Conservation (phyloP, 2,797 vertebrate species). For the Bovichtus diacanthus region DNA sequence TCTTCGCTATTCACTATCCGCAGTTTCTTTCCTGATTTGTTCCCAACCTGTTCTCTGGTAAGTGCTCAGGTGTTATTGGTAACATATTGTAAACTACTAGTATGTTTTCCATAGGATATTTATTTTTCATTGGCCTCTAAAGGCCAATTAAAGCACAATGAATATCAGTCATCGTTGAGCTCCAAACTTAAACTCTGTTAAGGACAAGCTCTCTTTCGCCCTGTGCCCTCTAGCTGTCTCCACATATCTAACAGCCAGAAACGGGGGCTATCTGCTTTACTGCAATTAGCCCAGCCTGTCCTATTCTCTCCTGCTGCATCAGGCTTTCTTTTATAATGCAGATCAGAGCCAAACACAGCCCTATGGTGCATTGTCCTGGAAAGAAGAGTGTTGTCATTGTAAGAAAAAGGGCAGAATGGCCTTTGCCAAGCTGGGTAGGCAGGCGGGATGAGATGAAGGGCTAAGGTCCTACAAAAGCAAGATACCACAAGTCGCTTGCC, state of each 20-base stretch:
- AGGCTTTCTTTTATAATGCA: conserved; percentile 66
- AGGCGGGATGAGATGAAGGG: conserved; percentile 52
- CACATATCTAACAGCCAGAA: neutral
- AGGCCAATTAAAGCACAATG: too few species aligned
- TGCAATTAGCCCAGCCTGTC: conserved; percentile 48
- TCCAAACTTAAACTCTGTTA: neutral
- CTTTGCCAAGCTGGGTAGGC: conserved; percentile 60
- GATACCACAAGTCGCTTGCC: conserved; percentile 45
- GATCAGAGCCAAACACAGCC: conserved; percentile 60
- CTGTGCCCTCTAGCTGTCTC: conserved; percentile 38
- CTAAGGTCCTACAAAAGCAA: conserved; percentile 62
- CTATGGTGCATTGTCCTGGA: conserved; percentile 59
- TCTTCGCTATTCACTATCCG: neutral
- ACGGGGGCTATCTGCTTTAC: conserved; percentile 15
- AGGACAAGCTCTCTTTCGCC: conserved; percentile 20
- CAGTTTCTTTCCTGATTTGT: neutral
- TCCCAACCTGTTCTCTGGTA: neutral
- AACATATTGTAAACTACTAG: neutral
- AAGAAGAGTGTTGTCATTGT: conserved; percentile 57
- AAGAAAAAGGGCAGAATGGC: conserved; percentile 64
- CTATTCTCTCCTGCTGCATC: conserved; percentile 50
- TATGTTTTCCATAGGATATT: neutral
- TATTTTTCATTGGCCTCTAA: neutral
- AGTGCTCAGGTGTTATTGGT: neutral
- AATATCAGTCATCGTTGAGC: neutral